Evolutionary conservation across 2,888 invertebrate species (phyloP).

Genomic region (Ormyrus rosae): DNA sequence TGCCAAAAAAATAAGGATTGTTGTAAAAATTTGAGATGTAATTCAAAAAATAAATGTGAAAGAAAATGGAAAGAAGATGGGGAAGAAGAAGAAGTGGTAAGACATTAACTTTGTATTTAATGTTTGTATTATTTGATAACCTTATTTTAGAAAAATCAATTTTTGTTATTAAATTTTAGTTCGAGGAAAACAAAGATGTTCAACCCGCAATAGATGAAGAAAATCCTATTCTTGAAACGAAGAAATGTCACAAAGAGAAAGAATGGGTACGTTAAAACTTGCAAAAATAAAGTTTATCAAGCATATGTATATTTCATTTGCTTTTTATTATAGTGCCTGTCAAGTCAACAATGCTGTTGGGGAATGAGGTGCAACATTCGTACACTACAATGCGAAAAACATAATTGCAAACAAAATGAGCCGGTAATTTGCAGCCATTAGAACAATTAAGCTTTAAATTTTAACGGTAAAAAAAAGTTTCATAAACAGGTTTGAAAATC

Average conservation of each 20-base stretch:
- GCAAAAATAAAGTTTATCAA: neutral
- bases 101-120: too few relatives aligned
- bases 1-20: conserved; percentile 22
- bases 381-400: conserved; percentile 11
- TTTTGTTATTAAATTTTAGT: neutral
- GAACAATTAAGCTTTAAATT: too few relatives aligned
- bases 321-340: neutral
- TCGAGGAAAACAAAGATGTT: neutral
- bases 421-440: neutral
- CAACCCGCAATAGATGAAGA: conserved; percentile 3
- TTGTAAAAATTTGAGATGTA: conserved; percentile 16
- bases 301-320: neutral
- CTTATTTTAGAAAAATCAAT: neutral
- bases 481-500: too few relatives aligned
- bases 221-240: neutral
- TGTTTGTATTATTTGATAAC: too few relatives aligned
- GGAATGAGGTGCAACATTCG: conserved; percentile 12
- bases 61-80: conserved; percentile 10
- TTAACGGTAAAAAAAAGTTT: too few relatives aligned
- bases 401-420: conserved; percentile 15
- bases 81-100: neutral
- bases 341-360: conserved; percentile 33
- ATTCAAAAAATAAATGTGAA: conserved; percentile 23
- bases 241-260: conserved; percentile 10
- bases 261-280: conserved; percentile 15